Evolutionary conservation across 2,797 vertebrate genomes (phyloP), one percentile per base, ranked within the genome.

Genomic region (Fistularia tabacaria): DNA sequence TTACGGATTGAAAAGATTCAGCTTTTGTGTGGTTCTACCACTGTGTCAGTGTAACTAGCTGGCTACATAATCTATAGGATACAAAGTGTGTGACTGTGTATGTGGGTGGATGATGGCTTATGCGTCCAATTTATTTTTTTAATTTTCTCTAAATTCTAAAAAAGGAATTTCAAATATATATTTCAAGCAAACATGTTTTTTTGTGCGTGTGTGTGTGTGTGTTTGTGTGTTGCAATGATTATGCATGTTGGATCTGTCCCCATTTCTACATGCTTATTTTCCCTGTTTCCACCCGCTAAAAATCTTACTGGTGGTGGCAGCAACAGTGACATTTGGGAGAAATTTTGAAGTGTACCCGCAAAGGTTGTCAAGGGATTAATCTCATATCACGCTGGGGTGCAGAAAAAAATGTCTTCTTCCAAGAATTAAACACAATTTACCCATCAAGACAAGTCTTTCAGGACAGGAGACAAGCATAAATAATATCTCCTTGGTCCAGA

Each of bases 291-390:
- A 46, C 66, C 79, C 68, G 72, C 76, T 64, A 45, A 71, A 88
- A 85, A 89, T 88, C 85, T 85, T 71, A 36, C 63, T 59, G 41
- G 72, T 43, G 74, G 76, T 68, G 38, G 66, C 60, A n/a, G 66
- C 64, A 39, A 50, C 59, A 2, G 70, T 90, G 90, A 90, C 88
- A 90, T 90, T 91, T 89, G 88, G 88, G 82, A 91, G 85, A 81
- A 87, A 87, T 90, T 89, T 90, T 86, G 86, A 91, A 91, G 87
- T 86, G 86, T 69, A 68, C 86, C 81, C 82, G 87, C 85, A 91
- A 89, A 91, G 88, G 90, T 91, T 91, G 91, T 91, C 90, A 90
- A 83, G 89, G 91, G 90, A 92, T 91, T 92, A 91, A 91, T 92
- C 91, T 91, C 86, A 84, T 89, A 87, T 89, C 89, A 90, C 72